Conservation (phyloP, 1,140 invertebrate genomes). For the Diuraphis noxia region DNA sequence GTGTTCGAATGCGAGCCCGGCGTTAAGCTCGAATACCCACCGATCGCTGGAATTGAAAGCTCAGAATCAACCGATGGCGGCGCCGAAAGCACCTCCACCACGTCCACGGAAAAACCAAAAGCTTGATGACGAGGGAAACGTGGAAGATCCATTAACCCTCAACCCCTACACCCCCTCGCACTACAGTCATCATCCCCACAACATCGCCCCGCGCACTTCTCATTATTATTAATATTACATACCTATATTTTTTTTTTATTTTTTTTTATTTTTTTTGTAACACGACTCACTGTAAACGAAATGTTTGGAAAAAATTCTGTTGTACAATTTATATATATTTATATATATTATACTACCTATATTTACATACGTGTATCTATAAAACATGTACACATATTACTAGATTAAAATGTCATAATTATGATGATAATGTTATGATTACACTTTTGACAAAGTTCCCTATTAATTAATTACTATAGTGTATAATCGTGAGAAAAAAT, state of each 20-base stretch:
- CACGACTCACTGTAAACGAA: conserved; percentile 26
- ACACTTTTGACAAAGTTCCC: not conserved
- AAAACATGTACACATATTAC: not conserved
- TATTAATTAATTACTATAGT: conserved; percentile 26
- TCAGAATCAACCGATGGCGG: conserved; percentile 61
- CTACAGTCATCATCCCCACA: not conserved
- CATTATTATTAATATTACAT: conserved; percentile 32
- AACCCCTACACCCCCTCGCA: not conserved
- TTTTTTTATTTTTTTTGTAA: conserved; percentile 39
- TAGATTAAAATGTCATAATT: conserved; percentile 17
- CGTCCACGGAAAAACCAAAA: conserved; percentile 44
- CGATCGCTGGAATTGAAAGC: conserved; percentile 68
- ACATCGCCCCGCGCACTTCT: not conserved
- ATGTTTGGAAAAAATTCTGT: not conserved
- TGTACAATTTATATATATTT: not conserved
- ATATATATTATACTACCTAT: not conserved
- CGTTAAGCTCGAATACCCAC: conserved; percentile 80
- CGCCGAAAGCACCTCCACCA: conserved; percentile 55
- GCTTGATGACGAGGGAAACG: conserved; percentile 2
- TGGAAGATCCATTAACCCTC: not conserved
- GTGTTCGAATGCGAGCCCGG: conserved; percentile 82
- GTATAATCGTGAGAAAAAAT: not conserved
- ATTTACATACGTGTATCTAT: conserved; percentile 4
- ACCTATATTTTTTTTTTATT: conserved; percentile 10
- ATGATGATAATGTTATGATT: not conserved